Conservation (phyloP, 2,888 invertebrate species). For the Aphidoletes aphidimyza region DNA sequence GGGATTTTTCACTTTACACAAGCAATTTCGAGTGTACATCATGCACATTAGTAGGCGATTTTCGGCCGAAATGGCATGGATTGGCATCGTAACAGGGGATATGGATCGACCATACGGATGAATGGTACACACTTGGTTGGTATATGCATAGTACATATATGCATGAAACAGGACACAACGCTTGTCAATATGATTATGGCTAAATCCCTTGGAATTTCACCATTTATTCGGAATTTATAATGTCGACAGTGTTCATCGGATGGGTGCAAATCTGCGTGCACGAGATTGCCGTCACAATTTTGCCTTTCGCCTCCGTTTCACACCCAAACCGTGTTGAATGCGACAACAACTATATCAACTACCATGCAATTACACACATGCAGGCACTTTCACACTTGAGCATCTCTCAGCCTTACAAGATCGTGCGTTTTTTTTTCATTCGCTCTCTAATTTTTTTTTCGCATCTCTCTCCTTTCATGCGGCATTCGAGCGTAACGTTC, state of each 20-base stretch:
- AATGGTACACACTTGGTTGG: too few species aligned
- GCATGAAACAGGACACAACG: slow-evolving; percentile 48
- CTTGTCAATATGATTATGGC: slow-evolving; percentile 37
- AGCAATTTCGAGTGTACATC: not conserved
- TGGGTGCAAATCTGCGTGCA: slow-evolving; percentile 36
- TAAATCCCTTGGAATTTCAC: slow-evolving; percentile 48
- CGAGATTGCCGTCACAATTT: not conserved
- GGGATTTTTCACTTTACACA: slow-evolving; percentile 16
- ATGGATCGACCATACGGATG: too few species aligned
- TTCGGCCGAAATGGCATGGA: not conserved
- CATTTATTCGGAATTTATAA: slow-evolving; percentile 49
- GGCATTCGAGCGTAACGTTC: slow-evolving; percentile 14
- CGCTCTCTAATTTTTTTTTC: not conserved
- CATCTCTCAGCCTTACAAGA: too few species aligned
- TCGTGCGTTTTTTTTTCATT: too few species aligned
- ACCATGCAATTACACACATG: slow-evolving; percentile 32
- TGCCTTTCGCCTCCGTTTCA: not conserved
- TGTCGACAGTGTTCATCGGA: slow-evolving; percentile 29
- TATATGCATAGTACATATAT: too few species aligned
- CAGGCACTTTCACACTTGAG: slow-evolving; percentile 25
- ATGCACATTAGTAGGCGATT: slow-evolving; percentile 48
- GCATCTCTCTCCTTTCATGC: not conserved
- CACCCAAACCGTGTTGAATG: not conserved
- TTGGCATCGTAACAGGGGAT: too few species aligned
- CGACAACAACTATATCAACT: slow-evolving; percentile 37